phyloP scores from a whole-genome alignment of 1,140 invertebrate species.

The Diachasmimorpha longicaudata region DNA sequence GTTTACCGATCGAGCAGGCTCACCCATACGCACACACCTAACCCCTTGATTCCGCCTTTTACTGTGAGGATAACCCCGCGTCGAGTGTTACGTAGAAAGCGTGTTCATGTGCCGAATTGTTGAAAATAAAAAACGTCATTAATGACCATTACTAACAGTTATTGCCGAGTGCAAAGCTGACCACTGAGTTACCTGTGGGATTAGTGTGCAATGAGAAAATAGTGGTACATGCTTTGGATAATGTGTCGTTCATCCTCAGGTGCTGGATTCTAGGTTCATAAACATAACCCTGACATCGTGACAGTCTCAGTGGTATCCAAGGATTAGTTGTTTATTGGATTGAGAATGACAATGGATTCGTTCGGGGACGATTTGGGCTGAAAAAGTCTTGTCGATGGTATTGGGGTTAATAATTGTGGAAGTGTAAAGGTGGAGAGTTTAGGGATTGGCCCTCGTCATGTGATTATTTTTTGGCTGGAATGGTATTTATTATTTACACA shows the following conservation, averaged over 20 bases:
- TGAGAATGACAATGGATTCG: background rate
- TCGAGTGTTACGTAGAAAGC: background rate
- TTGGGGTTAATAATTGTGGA: background rate
- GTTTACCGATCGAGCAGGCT: slow-evolving; percentile 4
- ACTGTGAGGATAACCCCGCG: background rate
- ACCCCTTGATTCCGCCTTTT: background rate
- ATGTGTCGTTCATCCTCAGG: background rate
- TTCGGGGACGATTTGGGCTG: background rate
- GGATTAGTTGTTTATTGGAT: slow-evolving; percentile 5
- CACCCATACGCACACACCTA: background rate
- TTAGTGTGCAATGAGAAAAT: background rate
- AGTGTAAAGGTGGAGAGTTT: background rate
- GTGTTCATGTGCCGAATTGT: background rate
- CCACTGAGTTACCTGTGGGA: background rate
- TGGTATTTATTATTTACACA: background rate
- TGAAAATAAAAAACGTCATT: background rate
- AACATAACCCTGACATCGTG: slow-evolving; percentile 21
- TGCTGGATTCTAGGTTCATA: background rate
- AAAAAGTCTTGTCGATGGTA: background rate
- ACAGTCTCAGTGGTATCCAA: background rate
- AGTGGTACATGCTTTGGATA: background rate
- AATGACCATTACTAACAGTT: background rate
- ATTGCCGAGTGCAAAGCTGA: background rate
- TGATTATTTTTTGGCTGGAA: background rate
- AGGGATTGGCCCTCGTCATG: background rate